Base-by-base conservation (phyloP, 2,797 vertebrate genomes). In the Lacerta viridis region DNA sequence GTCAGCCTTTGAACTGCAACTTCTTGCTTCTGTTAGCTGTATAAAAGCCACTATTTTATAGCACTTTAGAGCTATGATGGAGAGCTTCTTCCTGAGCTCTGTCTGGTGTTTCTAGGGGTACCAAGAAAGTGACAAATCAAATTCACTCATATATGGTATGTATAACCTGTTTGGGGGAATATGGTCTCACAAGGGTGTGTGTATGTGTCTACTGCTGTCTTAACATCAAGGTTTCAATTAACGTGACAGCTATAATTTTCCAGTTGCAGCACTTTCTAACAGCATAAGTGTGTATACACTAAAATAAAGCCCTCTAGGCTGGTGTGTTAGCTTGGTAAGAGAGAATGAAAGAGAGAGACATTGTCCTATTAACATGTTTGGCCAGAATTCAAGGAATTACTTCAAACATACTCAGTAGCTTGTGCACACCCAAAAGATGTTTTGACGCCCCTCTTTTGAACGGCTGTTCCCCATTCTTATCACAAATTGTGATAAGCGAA, bases 1-100 rank as follows among this genome's bases (percentile, higher is more conserved):
- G 89, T 87, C 23, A 78, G 72, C 86, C 80, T 81, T 79, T 46
- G 80, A 66, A 61, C 75, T 83, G 89, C 80, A 84, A 68, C 23
- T 91, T 36, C 88, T 87, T 71, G 0, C 7, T 25, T 11, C 43
- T 1, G 15, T 83, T 23, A 50, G 33, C 29, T 27, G 0, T 68
- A 43, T 69, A 84, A 85, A 91, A 87, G 91, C 87, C 88, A 5
- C 86, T 88, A 27, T 75, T 87, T 41, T 46, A 0, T 27, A 84
- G 91, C 87, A 87, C 81, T 90, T 91, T 88, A 59, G 41, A 68
- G 93, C 94, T 88, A 59, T 93, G 95, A 94, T 82, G 92, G 95
- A 96, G 80, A 90, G 89, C 87, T 91, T 89, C 90, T 91, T 93
- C 92, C 93, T 90, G 95, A 96, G 94, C 93, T 92, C 85, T 90